Base-by-base conservation (phyloP, 2,888 invertebrate genomes). In the Campoplex nolae region DNA sequence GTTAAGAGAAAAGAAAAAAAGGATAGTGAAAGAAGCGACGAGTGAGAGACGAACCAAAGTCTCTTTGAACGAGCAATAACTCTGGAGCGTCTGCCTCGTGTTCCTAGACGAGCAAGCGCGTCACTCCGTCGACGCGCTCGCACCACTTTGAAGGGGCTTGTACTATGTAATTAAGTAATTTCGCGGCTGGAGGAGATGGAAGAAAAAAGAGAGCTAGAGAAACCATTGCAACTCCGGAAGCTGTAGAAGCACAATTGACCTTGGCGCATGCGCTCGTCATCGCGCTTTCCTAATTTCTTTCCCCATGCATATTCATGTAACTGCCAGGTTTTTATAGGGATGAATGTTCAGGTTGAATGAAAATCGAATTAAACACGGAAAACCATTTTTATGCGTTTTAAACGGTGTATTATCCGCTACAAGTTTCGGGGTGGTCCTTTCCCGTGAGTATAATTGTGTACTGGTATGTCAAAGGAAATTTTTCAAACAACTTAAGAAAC, bases 151-250 rank as follows among this genome's bases (percentile, higher is more conserved):
- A 82, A 68, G 73, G 76, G 77, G 73, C 79, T 71, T 78, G 74
- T 83, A 78, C 78, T 83, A 77, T 83, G 82, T 85, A 85, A 85
- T 85, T 85, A 85, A 85, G 85, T 85, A 85, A 85, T 85, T 85
- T 85, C 78, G 82, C 74, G 78, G 85, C 82, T 54, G 32, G 62
- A 32, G 62, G 13, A 62, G 62, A 70, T 58, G n/a, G 78, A 42
- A 83, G 75, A 81, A 32, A 80, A 23, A 68, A 70, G 13, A 67
- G 71, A 71, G 68, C 16, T 35, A n/a, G 62, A 51, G 70, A 62
- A 51, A 54, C 62, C 28, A 28, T 42, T 76, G 81, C 78, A 84
- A 80, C 71, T 78, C 67, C 71, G 86, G 76, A 35, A 65, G 56
- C 67, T 86, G 67, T 78, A 68, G 28, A 58, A 67, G 71, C 51